phyloP scores from a whole-genome alignment of 2,888 invertebrate species.

The Dermolepida albohirtum region DNA sequence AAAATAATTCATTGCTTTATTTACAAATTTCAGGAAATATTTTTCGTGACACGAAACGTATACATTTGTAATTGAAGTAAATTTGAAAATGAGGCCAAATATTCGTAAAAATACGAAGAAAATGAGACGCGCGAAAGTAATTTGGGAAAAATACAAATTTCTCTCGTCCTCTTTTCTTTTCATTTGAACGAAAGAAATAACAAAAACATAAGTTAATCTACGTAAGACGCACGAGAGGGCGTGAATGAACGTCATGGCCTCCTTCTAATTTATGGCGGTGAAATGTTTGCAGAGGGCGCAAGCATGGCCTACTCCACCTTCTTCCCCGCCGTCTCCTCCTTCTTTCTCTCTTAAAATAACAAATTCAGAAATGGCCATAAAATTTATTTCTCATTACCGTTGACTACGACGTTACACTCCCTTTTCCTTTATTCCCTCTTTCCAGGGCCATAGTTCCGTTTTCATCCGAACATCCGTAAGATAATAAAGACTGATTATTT shows the following conservation, averaged over 20 bases:
- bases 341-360: slow-evolving; percentile 33
- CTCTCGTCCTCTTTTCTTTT: neutral
- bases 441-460: slow-evolving; percentile 45
- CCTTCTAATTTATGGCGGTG: slow-evolving; percentile 31
- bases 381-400: slow-evolving; percentile 43
- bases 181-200: slow-evolving; percentile 30
- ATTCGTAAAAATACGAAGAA: neutral
- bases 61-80: too few relatives aligned
- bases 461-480: slow-evolving; percentile 48
- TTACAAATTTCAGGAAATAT: too few relatives aligned
- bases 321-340: slow-evolving; percentile 12
- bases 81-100: too few relatives aligned
- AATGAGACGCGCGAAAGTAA: slow-evolving; percentile 13
- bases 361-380: slow-evolving; percentile 42
- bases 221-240: slow-evolving; percentile 36
- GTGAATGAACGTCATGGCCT: slow-evolving; percentile 35
- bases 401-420: slow-evolving; percentile 39
- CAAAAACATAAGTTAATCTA: slow-evolving; percentile 37
- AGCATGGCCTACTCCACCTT: slow-evolving; percentile 22
- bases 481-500: slow-evolving; percentile 51
- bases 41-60: too few relatives aligned
- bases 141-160: slow-evolving; percentile 29
- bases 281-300: slow-evolving; percentile 31
- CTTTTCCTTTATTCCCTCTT: slow-evolving; percentile 45
- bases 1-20: too few relatives aligned